Evolutionary conservation across 1,140 invertebrate genomes (phyloP), one percentile per base, ranked within the genome.

Genomic region (Aphidius gifuensis): DNA sequence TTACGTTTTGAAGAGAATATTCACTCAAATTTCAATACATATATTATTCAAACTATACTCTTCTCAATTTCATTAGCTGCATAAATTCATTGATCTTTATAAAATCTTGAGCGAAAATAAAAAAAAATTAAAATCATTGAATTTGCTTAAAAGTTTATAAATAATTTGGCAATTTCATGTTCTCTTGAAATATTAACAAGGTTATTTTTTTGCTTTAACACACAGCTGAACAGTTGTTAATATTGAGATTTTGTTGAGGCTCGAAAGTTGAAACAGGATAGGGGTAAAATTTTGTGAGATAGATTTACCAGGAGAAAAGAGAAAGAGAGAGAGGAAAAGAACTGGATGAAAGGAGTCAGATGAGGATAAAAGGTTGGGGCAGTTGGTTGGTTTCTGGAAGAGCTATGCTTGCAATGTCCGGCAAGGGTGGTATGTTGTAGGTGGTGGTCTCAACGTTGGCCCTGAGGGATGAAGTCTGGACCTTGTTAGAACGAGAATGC

Each of bases 181-280:
- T 78, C 74, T 76, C 76, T 78, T 77, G 74, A 77, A 78, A 74
- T 80, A 80, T 80, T 79, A 78, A 79, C 78, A 80, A 78, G 75
- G 77, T 73, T 76, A 74, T 73, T 77, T 78, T 78, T 75, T 73
- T 70, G 67, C 65, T 48, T 11, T 46, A 16, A 42, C 44, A 45
- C 16, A 40, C 6, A 54, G 16, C 11, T 8, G 9, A 32, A 32
- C 23, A 32, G 23, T 32, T 32, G 23, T 32, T 32, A 32, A 32
- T 32, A 32, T 32, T 32, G 23, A 32, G 23, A 32, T 32, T 32
- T 32, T 32, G 23, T 32, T 32, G 23, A 32, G 23, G 23, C 23
- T 32, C 16, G 16, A 16, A 16, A 16, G 16, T 16, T 32, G 23
- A 55, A n/a, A 40, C 42, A 44, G 42, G 32, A 57, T 5, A 42